These are phyloP conservation scores for Diadumene lineata DNA, from an alignment of 92 coral and sea anemone genomes.

Conservation along the genomic window DNA sequence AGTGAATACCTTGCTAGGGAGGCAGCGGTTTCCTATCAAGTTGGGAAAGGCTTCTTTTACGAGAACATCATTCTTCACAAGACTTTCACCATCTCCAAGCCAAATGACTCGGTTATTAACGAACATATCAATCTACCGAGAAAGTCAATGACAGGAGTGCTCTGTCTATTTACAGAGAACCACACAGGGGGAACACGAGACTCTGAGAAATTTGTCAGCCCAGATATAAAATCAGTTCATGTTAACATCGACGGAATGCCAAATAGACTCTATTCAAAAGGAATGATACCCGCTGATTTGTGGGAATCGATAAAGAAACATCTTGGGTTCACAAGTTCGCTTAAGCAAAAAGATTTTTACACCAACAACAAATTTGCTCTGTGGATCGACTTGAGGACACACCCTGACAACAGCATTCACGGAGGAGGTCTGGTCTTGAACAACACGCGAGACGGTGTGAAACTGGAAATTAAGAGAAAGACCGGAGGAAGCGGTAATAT, in stretches of 20 bases:
- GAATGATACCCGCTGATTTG: conserved; percentile 18
- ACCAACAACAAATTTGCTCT: conserved; percentile 41
- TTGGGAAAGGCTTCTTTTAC: too few relatives aligned
- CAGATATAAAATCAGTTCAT: conserved; percentile 17
- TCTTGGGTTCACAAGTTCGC: background rate
- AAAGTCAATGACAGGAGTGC: conserved; percentile 50
- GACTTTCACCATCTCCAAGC: conserved; percentile 45
- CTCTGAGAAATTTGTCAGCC: conserved; percentile 52
- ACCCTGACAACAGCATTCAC: conserved; percentile 44
- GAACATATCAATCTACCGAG: conserved; percentile 51
- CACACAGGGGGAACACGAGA: conserved; percentile 40
- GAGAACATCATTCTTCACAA: too few relatives aligned
- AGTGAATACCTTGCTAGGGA: conserved; percentile 46
- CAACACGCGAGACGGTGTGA: conserved; percentile 48
- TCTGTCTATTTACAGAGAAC: conserved; percentile 47
- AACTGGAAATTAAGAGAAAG: conserved; percentile 23
- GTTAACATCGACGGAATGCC: conserved; percentile 54
- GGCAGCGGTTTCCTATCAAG: conserved; percentile 22
- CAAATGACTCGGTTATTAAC: conserved; percentile 32
- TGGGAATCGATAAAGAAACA: conserved; percentile 31
- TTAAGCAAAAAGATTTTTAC: conserved; percentile 27
- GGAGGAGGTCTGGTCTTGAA: conserved; percentile 36
- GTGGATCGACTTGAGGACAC: conserved; percentile 51
- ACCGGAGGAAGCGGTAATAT: conserved; percentile 27
- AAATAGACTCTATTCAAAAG: conserved; percentile 34